Percentiles rank a stretch among this genome's conserved stretches.
phyloP scores from a whole-genome alignment of 2,113 vertebrate genomes.

The Silurus asotus region DNA sequence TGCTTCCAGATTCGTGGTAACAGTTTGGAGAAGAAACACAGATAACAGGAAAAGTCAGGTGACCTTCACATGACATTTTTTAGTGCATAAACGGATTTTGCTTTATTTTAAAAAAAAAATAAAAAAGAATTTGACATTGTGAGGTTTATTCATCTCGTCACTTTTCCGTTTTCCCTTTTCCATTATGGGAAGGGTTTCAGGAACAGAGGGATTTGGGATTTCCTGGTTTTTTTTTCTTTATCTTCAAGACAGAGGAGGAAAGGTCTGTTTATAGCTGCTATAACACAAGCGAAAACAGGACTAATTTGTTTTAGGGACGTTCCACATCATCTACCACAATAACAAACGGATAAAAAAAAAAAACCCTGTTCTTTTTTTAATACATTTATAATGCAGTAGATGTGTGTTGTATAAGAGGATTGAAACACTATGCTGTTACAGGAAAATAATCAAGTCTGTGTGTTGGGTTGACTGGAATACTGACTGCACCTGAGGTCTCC shows the following conservation, averaged over 20 bases:
- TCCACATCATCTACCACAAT: background rate
- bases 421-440: background rate
- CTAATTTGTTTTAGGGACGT: background rate
- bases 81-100: background rate
- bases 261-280: background rate
- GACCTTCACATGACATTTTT: too few relatives aligned
- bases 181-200: background rate
- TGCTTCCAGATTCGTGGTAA: too few relatives aligned
- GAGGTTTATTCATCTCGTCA: background rate
- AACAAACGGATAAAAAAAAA: background rate
- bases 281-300: background rate
- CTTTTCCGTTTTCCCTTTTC: background rate
- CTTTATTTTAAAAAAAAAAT: too few relatives aligned
- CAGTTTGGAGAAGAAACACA: too few relatives aligned
- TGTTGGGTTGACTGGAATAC: background rate
- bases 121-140: background rate
- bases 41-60: too few relatives aligned
- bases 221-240: background rate
- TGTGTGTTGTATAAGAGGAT: background rate
- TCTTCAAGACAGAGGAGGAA: background rate
- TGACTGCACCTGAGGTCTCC: too few relatives aligned
- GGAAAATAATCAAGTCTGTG: background rate
- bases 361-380: background rate
- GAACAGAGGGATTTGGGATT: background rate
- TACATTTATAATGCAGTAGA: background rate